phyloP scores from a whole-genome alignment of 1,140 invertebrate species.

The Venustaconcha ellipsiformis region DNA sequence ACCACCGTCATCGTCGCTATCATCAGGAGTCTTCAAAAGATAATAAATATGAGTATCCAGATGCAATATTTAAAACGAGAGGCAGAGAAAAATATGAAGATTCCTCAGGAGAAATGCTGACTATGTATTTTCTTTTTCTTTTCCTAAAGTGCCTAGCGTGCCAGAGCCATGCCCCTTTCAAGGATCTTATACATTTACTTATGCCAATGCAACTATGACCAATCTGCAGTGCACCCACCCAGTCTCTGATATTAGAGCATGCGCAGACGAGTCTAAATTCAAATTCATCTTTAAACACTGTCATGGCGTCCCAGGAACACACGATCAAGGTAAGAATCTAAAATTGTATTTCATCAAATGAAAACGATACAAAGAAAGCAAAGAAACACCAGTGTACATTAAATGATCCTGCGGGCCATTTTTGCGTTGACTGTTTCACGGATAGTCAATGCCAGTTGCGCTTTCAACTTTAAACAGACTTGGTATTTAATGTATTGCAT shows the following conservation, averaged over 20 bases:
- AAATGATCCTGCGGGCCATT: too few relatives aligned
- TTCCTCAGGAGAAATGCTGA: background rate
- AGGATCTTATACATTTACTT: slow-evolving; percentile 61
- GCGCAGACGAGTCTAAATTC: slow-evolving; percentile 60
- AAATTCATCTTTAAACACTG: slow-evolving; percentile 58
- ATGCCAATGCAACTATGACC: slow-evolving; percentile 45
- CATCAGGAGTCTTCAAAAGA: background rate
- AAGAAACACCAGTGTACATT: too few relatives aligned
- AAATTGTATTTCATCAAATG: background rate
- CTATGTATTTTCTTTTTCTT: slow-evolving; percentile 39
- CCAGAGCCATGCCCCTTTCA: slow-evolving; percentile 67
- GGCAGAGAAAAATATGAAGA: background rate
- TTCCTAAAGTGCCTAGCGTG: slow-evolving; percentile 46
- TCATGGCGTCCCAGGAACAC: slow-evolving; percentile 43
- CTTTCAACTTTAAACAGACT: too few relatives aligned
- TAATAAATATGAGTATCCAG: background rate
- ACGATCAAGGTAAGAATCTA: slow-evolving; percentile 44
- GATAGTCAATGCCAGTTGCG: too few relatives aligned
- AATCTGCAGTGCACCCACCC: slow-evolving; percentile 39
- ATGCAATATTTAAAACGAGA: background rate
- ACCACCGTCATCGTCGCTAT: background rate
- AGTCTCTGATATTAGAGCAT: slow-evolving; percentile 48
- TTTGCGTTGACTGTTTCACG: too few relatives aligned
- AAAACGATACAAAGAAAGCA: too few relatives aligned
- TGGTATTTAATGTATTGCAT: too few relatives aligned